These are phyloP conservation scores for Maniola hyperantus DNA, from an alignment of 2,888 invertebrate species.

Conservation along the genomic window DNA sequence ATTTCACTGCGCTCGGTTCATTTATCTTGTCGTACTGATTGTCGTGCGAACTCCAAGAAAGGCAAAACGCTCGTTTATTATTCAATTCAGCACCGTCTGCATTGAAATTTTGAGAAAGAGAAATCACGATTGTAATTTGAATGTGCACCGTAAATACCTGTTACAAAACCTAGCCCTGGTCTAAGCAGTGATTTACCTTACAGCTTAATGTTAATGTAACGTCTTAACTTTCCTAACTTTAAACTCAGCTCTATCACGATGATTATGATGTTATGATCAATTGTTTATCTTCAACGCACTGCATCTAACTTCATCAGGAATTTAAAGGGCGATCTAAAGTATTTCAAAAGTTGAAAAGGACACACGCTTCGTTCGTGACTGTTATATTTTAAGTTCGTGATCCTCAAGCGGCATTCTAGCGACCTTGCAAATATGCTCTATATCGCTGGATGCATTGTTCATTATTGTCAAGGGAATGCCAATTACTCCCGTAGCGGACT, in stretches of 20 bases:
- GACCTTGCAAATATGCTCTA: slow-evolving; percentile 56
- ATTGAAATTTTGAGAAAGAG: slow-evolving; percentile 60
- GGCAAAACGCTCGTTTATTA: slow-evolving; percentile 62
- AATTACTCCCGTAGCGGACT: slow-evolving; percentile 53
- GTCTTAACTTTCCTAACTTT: not conserved
- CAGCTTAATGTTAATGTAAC: slow-evolving; percentile 5
- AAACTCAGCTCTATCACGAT: slow-evolving; percentile 5
- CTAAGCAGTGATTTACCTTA: slow-evolving; percentile 7
- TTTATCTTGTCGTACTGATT: slow-evolving; percentile 68
- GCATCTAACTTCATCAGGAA: not conserved
- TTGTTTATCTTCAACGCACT: slow-evolving; percentile 13
- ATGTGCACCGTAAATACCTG: slow-evolving; percentile 16
- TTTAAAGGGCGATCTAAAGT: slow-evolving; percentile 9
- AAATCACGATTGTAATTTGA: slow-evolving; percentile 46
- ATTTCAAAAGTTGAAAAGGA: slow-evolving; percentile 16
- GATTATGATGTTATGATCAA: not conserved
- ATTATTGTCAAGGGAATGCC: slow-evolving; percentile 55
- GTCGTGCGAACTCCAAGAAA: slow-evolving; percentile 64
- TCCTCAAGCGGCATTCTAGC: slow-evolving; percentile 33
- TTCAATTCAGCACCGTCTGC: slow-evolving; percentile 60
- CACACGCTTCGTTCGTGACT: slow-evolving; percentile 51
- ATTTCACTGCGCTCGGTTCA: slow-evolving; percentile 65
- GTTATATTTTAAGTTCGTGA: slow-evolving; percentile 42
- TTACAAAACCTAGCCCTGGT: slow-evolving; percentile 9
- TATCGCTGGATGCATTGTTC: slow-evolving; percentile 51